Evolutionary conservation across 2,113 vertebrate genomes (phyloP), one percentile per base, ranked within the genome.

Genomic region (Psilopsiagon aymara): DNA sequence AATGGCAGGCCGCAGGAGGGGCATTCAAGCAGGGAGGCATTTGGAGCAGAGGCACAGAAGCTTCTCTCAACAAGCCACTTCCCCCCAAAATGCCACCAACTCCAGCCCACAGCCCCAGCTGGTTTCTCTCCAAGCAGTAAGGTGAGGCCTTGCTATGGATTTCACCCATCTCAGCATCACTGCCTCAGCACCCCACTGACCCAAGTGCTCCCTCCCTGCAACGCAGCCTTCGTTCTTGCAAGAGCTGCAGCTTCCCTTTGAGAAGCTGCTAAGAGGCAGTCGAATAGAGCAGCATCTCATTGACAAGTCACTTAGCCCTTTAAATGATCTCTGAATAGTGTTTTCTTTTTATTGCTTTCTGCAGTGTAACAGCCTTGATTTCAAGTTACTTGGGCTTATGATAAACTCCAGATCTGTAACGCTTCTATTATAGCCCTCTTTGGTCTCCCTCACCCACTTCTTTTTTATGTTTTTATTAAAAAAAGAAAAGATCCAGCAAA

Each of bases 321-420:
- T 97, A 97, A 98, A 95, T 8, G 88, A 97, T 97, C 93, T 96
- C 97, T 93, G 96, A 97, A 97, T 75, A 81, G 89, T 60, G 35
- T 89, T 97, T 95, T 87, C 95, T 95, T 96, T 97, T 94, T 96
- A 97, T 97, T 96, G 96, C 96, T 97, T 97, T 95, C 95, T 97
- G 95, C 91, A 93, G 86, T 97, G 97, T 92, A 98, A 97, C 77
- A 53, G 86, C 87, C 93, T 75, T 92, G 83, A 92, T 93, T 96
- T 95, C 18, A 11, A 96, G 81, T 97, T 95, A 74, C 84, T 98
- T 94, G 52, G 95, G 96, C 96, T 98, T 97, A 95, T 92, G 96
- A 97, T 96, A 97, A 97, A 97, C 76, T 96, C 92, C 21, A 57
- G 94, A 93, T 95, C 97, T 93, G 82, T 95, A 97, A 94, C 6